Evolutionary conservation across 2,113 vertebrate species (phyloP).

Genomic region (Tor tambroides): DNA sequence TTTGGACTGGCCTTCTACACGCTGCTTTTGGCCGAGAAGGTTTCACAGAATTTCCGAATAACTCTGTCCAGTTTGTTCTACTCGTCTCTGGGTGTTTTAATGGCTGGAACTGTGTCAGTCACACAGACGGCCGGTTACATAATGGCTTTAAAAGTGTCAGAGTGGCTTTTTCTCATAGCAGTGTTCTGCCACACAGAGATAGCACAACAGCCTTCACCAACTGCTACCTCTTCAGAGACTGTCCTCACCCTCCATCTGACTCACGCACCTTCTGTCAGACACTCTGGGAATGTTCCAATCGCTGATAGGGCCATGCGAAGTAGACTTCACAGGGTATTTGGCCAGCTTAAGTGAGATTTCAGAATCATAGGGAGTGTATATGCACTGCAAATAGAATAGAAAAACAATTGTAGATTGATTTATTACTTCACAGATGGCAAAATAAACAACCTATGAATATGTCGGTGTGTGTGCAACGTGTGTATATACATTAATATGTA

Average conservation of each 20-base stretch:
- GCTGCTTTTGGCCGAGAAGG: neutral
- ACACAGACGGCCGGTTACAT: slow-evolving; percentile 23
- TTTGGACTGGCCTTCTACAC: neutral
- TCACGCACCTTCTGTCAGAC: slow-evolving; percentile 36
- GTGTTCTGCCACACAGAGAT: slow-evolving; percentile 1
- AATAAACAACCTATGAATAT: neutral
- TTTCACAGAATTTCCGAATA: neutral
- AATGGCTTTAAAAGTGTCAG: slow-evolving; percentile 15
- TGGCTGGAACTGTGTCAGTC: slow-evolving; percentile 20
- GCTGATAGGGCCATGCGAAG: neutral
- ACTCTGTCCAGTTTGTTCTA: neutral
- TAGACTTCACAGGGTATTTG: neutral
- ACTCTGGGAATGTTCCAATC: neutral
- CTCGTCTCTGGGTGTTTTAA: neutral
- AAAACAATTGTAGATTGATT: neutral
- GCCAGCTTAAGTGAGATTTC: slow-evolving; percentile 17
- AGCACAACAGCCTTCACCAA: slow-evolving; percentile 33
- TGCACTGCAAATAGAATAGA: neutral
- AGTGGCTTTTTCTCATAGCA: neutral
- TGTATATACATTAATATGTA: no score
- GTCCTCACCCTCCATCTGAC: slow-evolving; percentile 31
- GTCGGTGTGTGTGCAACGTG: no score
- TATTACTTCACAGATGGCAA: neutral
- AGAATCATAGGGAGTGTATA: neutral
- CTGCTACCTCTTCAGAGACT: slow-evolving; percentile 30